A percentile compares a stretch with the other conserved stretches of the same genome.
Evolutionary conservation across 2,797 vertebrate species (phyloP).

Genomic region (Parauchenoglanis ngamensis): DNA sequence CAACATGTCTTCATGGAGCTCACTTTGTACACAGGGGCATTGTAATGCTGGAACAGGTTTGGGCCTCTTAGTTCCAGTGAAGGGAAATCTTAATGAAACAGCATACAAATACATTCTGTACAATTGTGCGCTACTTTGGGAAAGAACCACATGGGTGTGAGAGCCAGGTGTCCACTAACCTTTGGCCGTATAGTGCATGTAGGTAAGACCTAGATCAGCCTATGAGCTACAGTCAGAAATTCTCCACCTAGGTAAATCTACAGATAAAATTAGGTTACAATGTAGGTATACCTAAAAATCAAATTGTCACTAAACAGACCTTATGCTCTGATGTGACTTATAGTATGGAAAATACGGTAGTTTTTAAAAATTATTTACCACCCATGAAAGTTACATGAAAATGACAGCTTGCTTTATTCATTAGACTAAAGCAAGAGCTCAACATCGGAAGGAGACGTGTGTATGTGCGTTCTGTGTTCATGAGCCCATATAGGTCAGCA

Average conservation of each 20-base stretch:
- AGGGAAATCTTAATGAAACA: background rate
- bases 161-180: background rate
- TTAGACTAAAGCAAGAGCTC: background rate
- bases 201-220: background rate
- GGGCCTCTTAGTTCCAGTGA: background rate
- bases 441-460: background rate
- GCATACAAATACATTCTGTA: background rate
- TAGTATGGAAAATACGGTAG: constrained; percentile 15
- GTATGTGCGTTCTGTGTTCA: background rate
- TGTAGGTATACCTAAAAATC: background rate
- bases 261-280: background rate
- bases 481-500: constrained; percentile 19
- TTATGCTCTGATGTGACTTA: background rate
- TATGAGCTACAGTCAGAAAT: background rate
- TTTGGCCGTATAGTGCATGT: background rate
- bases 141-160: background rate
- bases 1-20: too few species aligned
- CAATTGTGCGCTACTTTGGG: background rate
- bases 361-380: background rate
- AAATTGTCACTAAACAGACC: background rate
- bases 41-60: background rate
- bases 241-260: background rate
- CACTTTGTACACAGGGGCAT: background rate
- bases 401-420: constrained; percentile 12
- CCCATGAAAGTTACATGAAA: background rate